These are phyloP conservation scores for Panurus biarmicus DNA, from an alignment of 2,113 vertebrate species.

Conservation along the genomic window DNA sequence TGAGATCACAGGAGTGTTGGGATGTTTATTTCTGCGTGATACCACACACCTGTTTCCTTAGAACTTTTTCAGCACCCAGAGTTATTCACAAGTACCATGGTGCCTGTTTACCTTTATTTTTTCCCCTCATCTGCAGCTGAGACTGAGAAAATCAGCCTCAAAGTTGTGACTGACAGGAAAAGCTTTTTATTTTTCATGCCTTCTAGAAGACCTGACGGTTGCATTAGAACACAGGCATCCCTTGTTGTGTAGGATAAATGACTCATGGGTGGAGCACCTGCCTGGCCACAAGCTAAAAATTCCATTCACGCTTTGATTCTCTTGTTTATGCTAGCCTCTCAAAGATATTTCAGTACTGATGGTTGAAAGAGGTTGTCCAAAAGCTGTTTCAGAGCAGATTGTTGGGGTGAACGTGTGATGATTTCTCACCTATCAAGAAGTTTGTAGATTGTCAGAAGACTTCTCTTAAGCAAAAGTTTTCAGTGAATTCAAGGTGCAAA, in stretches of 20 bases:
- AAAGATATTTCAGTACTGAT: neutral
- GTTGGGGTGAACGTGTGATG: neutral
- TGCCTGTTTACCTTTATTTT: constrained; percentile 13
- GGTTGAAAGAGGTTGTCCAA: neutral
- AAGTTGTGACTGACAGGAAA: constrained; percentile 4
- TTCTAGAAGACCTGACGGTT: constrained; percentile 2
- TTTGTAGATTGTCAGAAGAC: neutral
- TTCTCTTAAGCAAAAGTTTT: neutral
- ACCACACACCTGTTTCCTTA: constrained; percentile 25
- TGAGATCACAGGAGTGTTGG: neutral
- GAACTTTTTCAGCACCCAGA: neutral
- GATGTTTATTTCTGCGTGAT: neutral
- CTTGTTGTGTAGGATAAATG: constrained; percentile 23
- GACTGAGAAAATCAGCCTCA: neutral
- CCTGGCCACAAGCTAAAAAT: constrained; percentile 57
- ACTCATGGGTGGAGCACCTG: constrained; percentile 58
- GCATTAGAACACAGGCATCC: neutral
- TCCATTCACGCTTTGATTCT: constrained; percentile 57
- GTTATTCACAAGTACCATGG: neutral
- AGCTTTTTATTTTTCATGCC: neutral
- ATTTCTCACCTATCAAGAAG: neutral
- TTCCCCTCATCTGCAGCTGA: neutral
- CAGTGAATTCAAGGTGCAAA: neutral
- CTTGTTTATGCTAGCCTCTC: constrained; percentile 31
- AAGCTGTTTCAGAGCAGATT: neutral